Conservation (phyloP, 2,888 invertebrate genomes). For the Polydrusus tereticollis region DNA sequence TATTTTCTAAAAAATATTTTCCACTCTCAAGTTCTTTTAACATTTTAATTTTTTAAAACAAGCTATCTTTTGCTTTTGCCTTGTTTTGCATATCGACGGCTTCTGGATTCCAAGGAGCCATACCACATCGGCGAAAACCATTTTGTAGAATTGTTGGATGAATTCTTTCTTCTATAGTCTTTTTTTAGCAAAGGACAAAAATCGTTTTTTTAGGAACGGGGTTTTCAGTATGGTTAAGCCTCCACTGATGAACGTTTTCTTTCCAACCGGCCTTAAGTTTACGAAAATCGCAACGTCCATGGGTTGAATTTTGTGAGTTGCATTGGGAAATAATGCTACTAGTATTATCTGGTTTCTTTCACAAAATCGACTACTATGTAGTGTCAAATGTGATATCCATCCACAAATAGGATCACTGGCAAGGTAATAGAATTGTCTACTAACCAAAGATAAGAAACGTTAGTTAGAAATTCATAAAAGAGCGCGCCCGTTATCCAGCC, state of each 20-base stretch:
- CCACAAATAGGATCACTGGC: conserved; percentile 41
- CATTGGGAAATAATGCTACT: conserved; percentile 32
- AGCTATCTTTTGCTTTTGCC: not conserved
- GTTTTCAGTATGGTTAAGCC: conserved; percentile 6
- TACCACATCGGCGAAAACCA: conserved; percentile 28
- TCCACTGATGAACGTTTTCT: conserved; percentile 13
- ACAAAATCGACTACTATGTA: conserved; percentile 34
- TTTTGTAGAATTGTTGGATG: conserved; percentile 13
- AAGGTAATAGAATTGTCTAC: conserved; percentile 7
- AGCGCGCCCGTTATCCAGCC: conserved; percentile 34
- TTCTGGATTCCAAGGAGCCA: conserved; percentile 19
- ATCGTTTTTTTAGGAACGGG: conserved; percentile 21
- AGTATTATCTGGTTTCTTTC: conserved; percentile 27
- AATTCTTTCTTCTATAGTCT: not conserved
- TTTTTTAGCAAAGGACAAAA: conserved; percentile 20
- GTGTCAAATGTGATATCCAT: conserved; percentile 39
- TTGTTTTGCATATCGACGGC: not conserved
- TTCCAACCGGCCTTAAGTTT: conserved; percentile 35
- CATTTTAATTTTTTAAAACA: not conserved
- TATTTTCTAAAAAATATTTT: not conserved
- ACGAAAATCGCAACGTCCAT: conserved; percentile 30
- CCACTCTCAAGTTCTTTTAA: not conserved
- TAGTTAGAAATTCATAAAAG: conserved; percentile 28
- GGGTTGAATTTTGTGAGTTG: conserved; percentile 40
- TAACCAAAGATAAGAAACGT: conserved; percentile 29